Evolutionary conservation across 2,888 invertebrate species (phyloP).

Genomic region (Crioceris asparagi): DNA sequence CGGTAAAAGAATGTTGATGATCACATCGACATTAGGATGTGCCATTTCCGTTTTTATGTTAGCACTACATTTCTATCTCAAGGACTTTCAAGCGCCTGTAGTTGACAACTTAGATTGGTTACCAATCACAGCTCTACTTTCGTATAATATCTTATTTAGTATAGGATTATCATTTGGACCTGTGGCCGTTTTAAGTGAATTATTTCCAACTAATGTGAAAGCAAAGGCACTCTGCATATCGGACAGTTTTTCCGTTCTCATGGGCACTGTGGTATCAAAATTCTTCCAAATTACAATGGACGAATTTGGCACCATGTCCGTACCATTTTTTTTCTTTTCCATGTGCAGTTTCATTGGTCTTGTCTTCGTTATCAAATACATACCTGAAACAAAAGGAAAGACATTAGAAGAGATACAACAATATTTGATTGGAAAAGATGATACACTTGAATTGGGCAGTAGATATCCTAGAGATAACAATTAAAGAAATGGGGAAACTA

Average conservation of each 20-base stretch:
- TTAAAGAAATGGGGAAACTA: no score
- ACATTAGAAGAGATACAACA: slow-evolving; percentile 57
- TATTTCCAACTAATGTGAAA: slow-evolving; percentile 46
- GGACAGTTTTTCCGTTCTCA: slow-evolving; percentile 41
- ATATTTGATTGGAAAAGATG: slow-evolving; percentile 41
- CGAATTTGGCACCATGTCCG: slow-evolving; percentile 44
- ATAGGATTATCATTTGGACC: slow-evolving; percentile 43
- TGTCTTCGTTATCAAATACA: slow-evolving; percentile 45
- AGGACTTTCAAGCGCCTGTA: slow-evolving; percentile 29
- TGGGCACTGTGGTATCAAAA: slow-evolving; percentile 40
- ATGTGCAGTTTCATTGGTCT: slow-evolving; percentile 48
- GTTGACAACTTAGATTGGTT: slow-evolving; percentile 37
- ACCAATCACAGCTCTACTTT: slow-evolving; percentile 40
- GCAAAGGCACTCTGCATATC: slow-evolving; percentile 46
- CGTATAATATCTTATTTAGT: slow-evolving; percentile 42
- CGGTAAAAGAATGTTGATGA: slow-evolving; percentile 52
- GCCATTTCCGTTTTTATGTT: slow-evolving; percentile 35
- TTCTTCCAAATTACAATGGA: slow-evolving; percentile 44
- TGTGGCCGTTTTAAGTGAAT: slow-evolving; percentile 42
- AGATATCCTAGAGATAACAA: no score
- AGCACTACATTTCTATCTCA: slow-evolving; percentile 39
- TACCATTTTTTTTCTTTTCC: slow-evolving; percentile 55
- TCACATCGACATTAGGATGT: slow-evolving; percentile 43
- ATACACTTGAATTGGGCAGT: no score
- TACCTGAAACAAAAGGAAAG: slow-evolving; percentile 62